Evolutionary conservation across 2,888 invertebrate genomes (phyloP).

Genomic region (Nesidiocoris tenuis): DNA sequence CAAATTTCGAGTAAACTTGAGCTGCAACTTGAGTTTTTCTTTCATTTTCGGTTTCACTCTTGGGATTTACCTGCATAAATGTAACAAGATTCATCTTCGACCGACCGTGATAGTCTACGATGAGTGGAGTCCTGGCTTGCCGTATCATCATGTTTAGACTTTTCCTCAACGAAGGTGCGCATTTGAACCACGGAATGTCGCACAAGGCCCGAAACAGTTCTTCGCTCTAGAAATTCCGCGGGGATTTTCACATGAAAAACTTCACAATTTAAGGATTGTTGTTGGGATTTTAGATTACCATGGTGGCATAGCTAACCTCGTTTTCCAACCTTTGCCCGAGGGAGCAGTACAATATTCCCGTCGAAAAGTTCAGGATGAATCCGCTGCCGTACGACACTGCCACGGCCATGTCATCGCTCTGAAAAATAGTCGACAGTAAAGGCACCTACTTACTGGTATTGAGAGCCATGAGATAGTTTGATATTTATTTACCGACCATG

Average conservation of each 20-base stretch:
- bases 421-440: neutral
- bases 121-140: slow-evolving; percentile 31
- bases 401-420: slow-evolving; percentile 4
- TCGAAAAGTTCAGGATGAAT: neutral
- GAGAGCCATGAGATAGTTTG: too few species aligned
- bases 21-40: too few species aligned
- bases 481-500: neutral
- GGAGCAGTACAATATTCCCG: slow-evolving; percentile 20
- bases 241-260: neutral
- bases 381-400: neutral
- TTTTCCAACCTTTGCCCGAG: slow-evolving; percentile 25
- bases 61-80: slow-evolving; percentile 42
- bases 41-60: too few species aligned
- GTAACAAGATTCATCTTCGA: slow-evolving; percentile 22
- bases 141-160: slow-evolving; percentile 18
- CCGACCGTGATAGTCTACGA: slow-evolving; percentile 13
- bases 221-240: slow-evolving; percentile 2
- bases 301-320: slow-evolving; percentile 7
- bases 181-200: slow-evolving; percentile 19
- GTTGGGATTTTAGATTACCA: too few species aligned
- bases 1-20: too few species aligned
- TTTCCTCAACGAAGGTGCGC: neutral
- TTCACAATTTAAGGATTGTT: neutral
- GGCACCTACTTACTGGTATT: too few species aligned
- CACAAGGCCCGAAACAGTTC: slow-evolving; percentile 18